Evolutionary conservation across 2,888 invertebrate genomes (phyloP).

Genomic region (Dermolepida albohirtum): DNA sequence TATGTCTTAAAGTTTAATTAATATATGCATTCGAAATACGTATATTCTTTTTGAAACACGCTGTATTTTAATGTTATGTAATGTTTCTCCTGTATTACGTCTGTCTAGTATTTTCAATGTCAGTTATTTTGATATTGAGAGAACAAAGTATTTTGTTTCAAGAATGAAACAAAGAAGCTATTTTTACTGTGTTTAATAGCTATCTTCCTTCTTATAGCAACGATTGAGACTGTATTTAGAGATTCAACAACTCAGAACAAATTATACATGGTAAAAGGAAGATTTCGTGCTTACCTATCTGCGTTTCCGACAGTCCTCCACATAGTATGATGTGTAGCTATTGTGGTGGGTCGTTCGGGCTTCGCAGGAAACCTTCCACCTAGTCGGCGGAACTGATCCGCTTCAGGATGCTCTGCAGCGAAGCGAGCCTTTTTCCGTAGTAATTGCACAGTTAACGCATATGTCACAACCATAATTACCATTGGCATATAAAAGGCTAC

Average conservation of each 20-base stretch:
- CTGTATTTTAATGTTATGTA: no score
- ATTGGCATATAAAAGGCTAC: constrained; percentile 96
- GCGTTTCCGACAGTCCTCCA: constrained; percentile 63
- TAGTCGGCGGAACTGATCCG: constrained; percentile 69
- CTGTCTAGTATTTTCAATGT: no score
- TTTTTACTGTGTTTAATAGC: no score
- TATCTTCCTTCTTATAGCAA: no score
- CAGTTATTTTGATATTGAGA: no score
- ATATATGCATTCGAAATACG: no score
- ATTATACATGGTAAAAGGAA: constrained; percentile 49
- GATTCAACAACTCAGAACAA: not conserved
- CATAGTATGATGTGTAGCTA: constrained; percentile 55
- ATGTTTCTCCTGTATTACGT: no score
- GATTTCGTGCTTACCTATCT: constrained; percentile 55
- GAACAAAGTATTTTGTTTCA: no score
- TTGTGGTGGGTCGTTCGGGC: constrained; percentile 56
- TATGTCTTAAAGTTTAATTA: no score
- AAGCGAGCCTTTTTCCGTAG: constrained; percentile 83
- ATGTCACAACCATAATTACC: constrained; percentile 94
- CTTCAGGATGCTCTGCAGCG: constrained; percentile 75
- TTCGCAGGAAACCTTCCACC: constrained; percentile 64
- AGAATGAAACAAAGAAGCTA: no score
- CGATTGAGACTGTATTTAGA: no score
- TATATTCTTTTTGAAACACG: no score
- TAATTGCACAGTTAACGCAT: constrained; percentile 88